Percentiles rank a stretch among this genome's conserved stretches.
Evolutionary conservation across 2,797 vertebrate genomes (phyloP).

Genomic region (Cottoperca gobio): DNA sequence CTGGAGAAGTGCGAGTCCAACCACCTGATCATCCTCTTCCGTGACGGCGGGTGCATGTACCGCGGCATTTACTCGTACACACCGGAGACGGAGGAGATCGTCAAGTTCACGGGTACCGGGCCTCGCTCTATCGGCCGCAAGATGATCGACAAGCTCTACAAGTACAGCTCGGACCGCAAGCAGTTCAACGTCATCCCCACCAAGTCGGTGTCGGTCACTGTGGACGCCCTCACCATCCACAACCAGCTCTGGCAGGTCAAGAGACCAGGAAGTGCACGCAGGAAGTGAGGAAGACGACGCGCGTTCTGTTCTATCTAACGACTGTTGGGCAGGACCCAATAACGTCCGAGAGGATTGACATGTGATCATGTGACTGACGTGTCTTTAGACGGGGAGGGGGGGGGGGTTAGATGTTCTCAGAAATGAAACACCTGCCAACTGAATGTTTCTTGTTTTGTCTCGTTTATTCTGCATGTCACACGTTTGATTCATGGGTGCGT

Average conservation of each 20-base stretch:
- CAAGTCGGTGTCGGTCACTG: slow-evolving; percentile 95
- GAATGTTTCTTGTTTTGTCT: slow-evolving; percentile 55
- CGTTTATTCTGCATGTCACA: slow-evolving; percentile 79
- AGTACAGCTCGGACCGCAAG: slow-evolving; percentile 98
- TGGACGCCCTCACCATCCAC: slow-evolving; percentile 97
- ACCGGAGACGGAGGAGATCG: slow-evolving; percentile 94
- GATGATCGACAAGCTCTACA: slow-evolving; percentile 98
- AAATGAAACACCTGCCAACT: slow-evolving; percentile 46
- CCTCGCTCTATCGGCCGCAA: slow-evolving; percentile 91
- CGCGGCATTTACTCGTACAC: slow-evolving; percentile 94
- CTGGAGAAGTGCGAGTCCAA: slow-evolving; percentile 98
- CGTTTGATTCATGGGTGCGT: slow-evolving; percentile 68
- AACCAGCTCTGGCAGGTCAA: slow-evolving; percentile 97
- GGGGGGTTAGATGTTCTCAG: too few species aligned
- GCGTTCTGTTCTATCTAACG: slow-evolving; percentile 14
- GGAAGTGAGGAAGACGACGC: slow-evolving; percentile 70
- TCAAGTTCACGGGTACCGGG: slow-evolving; percentile 94
- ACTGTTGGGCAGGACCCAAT: slow-evolving; percentile 76
- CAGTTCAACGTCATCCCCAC: slow-evolving; percentile 96
- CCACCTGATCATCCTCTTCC: slow-evolving; percentile 98
- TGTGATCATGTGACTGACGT: slow-evolving; percentile 15
- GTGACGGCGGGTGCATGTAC: slow-evolving; percentile 96
- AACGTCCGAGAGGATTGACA: slow-evolving; percentile 16
- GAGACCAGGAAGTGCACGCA: slow-evolving; percentile 91
- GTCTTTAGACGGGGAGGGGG: too few species aligned